A percentile compares a stretch with the other conserved stretches of the same genome.
Evolutionary conservation across 2,888 invertebrate genomes (phyloP).

Genomic region (Ellobium chinense): DNA sequence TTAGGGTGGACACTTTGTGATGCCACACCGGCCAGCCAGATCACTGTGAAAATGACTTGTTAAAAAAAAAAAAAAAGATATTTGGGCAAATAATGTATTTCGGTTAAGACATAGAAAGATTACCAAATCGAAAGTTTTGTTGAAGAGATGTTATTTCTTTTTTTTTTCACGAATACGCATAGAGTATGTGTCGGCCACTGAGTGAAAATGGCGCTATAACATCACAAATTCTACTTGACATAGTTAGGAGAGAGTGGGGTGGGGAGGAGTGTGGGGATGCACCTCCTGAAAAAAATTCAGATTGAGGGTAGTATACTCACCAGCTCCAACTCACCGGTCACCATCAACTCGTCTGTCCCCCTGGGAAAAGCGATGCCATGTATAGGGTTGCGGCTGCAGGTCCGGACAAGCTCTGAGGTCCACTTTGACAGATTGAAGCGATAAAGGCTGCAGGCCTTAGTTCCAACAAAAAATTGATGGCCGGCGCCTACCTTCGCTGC

Average conservation of each 20-base stretch:
- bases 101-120: no score
- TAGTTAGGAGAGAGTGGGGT: not conserved
- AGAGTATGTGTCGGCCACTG: no score
- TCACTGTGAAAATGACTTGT: no score
- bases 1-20: no score
- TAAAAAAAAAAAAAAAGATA: no score
- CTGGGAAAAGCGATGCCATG: conserved; percentile 20
- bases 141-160: no score
- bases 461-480: conserved; percentile 26
- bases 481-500: conserved; percentile 40
- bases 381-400: conserved; percentile 9
- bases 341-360: conserved; percentile 36
- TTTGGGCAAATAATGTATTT: no score
- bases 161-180: no score
- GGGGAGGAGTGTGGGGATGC: no score
- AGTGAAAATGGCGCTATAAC: not conserved
- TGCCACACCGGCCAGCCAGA: no score
- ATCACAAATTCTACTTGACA: not conserved
- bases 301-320: not conserved
- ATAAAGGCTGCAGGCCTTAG: conserved; percentile 24
- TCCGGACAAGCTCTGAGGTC: conserved; percentile 33
- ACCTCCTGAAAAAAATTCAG: no score
- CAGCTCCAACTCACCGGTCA: conserved; percentile 14
- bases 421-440: conserved; percentile 22
- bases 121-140: no score